Conservation (phyloP, 2,113 vertebrate species). For the Notothenia rossii region DNA sequence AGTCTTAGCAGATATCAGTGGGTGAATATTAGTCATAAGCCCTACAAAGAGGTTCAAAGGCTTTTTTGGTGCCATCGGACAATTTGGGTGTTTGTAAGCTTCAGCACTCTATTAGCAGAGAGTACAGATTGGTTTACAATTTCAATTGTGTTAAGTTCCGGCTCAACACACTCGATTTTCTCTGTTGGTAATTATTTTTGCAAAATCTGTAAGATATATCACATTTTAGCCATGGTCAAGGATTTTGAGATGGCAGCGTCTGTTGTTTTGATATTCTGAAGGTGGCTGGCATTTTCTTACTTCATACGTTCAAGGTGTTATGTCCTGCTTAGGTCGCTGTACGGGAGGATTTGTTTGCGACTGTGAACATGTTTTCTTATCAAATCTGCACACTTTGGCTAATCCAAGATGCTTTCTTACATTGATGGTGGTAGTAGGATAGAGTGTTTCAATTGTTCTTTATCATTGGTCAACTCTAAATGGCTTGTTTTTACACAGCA, state of each 20-base stretch:
- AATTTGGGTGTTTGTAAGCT: conserved; percentile 9
- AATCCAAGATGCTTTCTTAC: background rate
- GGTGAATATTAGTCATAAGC: conserved; percentile 53
- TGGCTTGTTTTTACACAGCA: too few species aligned
- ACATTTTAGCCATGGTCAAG: background rate
- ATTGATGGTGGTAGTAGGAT: too few species aligned
- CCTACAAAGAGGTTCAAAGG: conserved; percentile 29
- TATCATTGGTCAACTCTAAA: too few species aligned
- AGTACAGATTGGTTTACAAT: conserved; percentile 10
- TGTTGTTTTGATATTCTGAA: background rate
- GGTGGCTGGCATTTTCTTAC: background rate
- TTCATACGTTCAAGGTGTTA: background rate
- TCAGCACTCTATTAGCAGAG: conserved; percentile 14
- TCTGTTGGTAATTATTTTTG: background rate
- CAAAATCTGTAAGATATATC: background rate
- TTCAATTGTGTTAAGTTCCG: conserved; percentile 11
- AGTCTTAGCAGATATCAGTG: conserved; percentile 30
- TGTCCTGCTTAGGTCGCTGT: background rate
- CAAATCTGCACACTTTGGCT: background rate
- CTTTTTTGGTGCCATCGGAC: conserved; percentile 34
- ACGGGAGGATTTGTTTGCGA: background rate
- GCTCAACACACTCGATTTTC: conserved; percentile 3
- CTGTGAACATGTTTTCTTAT: background rate
- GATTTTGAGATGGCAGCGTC: background rate
- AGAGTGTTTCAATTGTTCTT: too few species aligned